These are phyloP conservation scores for Streblospio benedicti DNA, from an alignment of 1,140 invertebrate genomes.

Conservation along the genomic window DNA sequence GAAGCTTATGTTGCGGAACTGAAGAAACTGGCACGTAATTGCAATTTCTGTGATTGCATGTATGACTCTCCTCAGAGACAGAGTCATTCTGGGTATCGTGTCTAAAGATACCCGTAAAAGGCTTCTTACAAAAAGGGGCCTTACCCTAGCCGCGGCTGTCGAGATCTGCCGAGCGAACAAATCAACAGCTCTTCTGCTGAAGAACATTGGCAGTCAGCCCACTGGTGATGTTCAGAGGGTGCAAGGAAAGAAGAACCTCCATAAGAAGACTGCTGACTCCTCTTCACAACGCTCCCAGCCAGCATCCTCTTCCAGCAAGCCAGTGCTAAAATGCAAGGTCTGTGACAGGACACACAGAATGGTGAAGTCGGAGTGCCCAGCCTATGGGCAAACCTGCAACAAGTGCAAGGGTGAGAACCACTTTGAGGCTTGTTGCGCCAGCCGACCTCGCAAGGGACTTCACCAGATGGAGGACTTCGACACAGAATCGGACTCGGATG, in stretches of 20 bases:
- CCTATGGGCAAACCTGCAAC: not conserved
- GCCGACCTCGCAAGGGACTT: too few relatives aligned
- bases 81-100: not conserved
- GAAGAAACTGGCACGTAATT: not conserved
- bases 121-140: not conserved
- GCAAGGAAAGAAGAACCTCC: not conserved
- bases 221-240: not conserved
- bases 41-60: conserved; percentile 5
- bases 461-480: too few relatives aligned
- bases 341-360: not conserved
- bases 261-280: not conserved
- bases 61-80: not conserved
- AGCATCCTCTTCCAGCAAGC: not conserved
- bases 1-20: not conserved
- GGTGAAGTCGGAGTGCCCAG: not conserved
- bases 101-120: not conserved
- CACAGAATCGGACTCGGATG: too few relatives aligned
- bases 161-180: not conserved
- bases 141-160: not conserved
- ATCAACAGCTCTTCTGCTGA: not conserved
- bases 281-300: not conserved
- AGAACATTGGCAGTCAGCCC: not conserved
- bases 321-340: not conserved
- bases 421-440: conserved; percentile 2
- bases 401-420: conserved; percentile 6